These are phyloP conservation scores for Agapornis canus DNA, from an alignment of 2,797 vertebrate genomes.

Conservation along the genomic window DNA sequence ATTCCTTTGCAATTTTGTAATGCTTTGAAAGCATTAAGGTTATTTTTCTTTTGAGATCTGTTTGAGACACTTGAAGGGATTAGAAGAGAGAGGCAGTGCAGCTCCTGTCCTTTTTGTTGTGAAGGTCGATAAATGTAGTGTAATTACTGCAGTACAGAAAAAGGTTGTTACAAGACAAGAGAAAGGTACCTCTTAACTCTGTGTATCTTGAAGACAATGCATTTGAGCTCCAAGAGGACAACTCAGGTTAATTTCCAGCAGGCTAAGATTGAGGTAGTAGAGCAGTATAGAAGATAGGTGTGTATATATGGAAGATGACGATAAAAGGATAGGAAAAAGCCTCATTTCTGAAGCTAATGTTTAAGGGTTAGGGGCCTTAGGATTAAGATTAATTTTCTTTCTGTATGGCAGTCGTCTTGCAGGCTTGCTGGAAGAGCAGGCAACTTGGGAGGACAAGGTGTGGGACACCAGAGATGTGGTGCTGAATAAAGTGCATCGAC, in stretches of 20 bases:
- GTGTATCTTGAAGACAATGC: neutral
- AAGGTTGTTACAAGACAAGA: neutral
- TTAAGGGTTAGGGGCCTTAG: neutral
- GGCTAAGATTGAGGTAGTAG: neutral
- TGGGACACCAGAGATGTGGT: constrained; percentile 80
- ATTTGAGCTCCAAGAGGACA: neutral
- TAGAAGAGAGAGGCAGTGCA: neutral
- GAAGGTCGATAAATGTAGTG: neutral
- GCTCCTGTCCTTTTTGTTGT: neutral
- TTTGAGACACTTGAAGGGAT: neutral
- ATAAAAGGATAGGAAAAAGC: neutral
- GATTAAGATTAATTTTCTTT: neutral
- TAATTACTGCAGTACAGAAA: neutral
- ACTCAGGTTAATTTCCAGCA: neutral
- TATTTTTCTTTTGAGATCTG: neutral
- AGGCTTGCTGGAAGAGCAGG: constrained; percentile 83
- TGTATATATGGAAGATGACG: neutral
- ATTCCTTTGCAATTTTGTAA: neutral
- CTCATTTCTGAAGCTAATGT: neutral
- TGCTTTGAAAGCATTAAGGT: neutral
- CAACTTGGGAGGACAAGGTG: constrained; percentile 79
- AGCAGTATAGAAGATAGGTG: neutral
- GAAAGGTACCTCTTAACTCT: neutral
- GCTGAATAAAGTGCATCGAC: constrained; percentile 77
- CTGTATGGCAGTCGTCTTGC: constrained; percentile 76